These are phyloP conservation scores for Euproctis similis DNA, from an alignment of 2,888 invertebrate genomes.

Conservation along the genomic window DNA sequence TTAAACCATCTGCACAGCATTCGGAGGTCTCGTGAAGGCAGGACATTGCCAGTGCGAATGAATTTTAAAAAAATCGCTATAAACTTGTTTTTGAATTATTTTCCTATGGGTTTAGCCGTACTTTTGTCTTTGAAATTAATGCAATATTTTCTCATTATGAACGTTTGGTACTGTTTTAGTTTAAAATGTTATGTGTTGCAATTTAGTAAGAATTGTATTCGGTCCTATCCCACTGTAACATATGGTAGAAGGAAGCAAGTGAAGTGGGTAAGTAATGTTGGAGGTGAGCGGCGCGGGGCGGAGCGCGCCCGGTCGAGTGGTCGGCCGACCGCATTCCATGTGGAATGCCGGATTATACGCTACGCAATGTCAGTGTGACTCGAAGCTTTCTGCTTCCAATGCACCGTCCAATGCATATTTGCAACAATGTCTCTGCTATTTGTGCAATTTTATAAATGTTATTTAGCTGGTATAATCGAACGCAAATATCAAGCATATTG, in stretches of 20 bases:
- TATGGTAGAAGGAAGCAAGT: slow-evolving; percentile 64
- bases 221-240: slow-evolving; percentile 60
- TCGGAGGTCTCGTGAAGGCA: too few relatives aligned
- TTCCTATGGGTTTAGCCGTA: too few relatives aligned
- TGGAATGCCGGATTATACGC: slow-evolving; percentile 71
- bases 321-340: slow-evolving; percentile 71
- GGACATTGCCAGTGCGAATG: too few relatives aligned
- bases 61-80: too few relatives aligned
- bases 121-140: too few relatives aligned
- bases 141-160: too few relatives aligned
- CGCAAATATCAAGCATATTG: too few relatives aligned
- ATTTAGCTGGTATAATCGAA: slow-evolving; percentile 5
- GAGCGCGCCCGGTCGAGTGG: slow-evolving; percentile 53
- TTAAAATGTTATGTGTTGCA: too few relatives aligned
- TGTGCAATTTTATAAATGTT: slow-evolving; percentile 7
- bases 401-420: slow-evolving; percentile 35
- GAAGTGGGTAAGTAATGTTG: slow-evolving; percentile 65
- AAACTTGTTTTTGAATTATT: too few relatives aligned
- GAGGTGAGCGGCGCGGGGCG: slow-evolving; percentile 57
- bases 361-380: slow-evolving; percentile 70
- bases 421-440: slow-evolving; percentile 32
- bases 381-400: slow-evolving; percentile 37
- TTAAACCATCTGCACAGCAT: too few relatives aligned
- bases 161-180: too few relatives aligned
- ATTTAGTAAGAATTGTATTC: too few relatives aligned